A percentile compares a stretch with the other conserved stretches of the same genome.
These are phyloP conservation scores for Spilosoma lubricipeda DNA, from an alignment of 2,888 invertebrate species.

Conservation along the genomic window DNA sequence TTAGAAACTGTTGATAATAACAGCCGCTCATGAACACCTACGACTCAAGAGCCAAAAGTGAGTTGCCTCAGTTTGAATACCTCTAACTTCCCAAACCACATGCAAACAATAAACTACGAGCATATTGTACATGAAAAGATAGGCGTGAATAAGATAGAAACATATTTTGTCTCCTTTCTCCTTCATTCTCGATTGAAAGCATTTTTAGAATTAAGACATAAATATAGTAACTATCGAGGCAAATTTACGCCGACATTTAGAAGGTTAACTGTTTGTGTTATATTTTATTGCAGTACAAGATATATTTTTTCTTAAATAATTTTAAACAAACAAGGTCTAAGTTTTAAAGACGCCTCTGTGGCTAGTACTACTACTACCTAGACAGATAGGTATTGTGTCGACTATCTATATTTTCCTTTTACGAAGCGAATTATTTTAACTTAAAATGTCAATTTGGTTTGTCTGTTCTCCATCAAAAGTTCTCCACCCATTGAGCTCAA, in stretches of 20 bases:
- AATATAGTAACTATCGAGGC: neutral
- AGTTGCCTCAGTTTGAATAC: too few relatives aligned
- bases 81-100: too few relatives aligned
- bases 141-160: neutral
- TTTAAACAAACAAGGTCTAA: neutral
- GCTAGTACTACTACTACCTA: neutral
- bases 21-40: too few relatives aligned
- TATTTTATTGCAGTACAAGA: neutral
- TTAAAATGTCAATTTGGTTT: too few relatives aligned
- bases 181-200: neutral
- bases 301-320: neutral
- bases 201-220: neutral
- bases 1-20: too few relatives aligned
- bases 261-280: neutral
- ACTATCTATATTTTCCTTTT: neutral
- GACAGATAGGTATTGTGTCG: neutral
- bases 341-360: neutral
- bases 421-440: neutral
- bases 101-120: too few relatives aligned
- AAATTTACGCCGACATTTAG: neutral
- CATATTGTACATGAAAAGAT: too few relatives aligned
- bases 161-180: neutral
- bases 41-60: too few relatives aligned
- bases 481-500: too few relatives aligned
- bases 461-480: too few relatives aligned